A percentile compares a stretch with the other conserved stretches of the same genome.
These are phyloP conservation scores for Perithous albicinctus DNA, from an alignment of 2,888 invertebrate genomes.

Conservation along the genomic window DNA sequence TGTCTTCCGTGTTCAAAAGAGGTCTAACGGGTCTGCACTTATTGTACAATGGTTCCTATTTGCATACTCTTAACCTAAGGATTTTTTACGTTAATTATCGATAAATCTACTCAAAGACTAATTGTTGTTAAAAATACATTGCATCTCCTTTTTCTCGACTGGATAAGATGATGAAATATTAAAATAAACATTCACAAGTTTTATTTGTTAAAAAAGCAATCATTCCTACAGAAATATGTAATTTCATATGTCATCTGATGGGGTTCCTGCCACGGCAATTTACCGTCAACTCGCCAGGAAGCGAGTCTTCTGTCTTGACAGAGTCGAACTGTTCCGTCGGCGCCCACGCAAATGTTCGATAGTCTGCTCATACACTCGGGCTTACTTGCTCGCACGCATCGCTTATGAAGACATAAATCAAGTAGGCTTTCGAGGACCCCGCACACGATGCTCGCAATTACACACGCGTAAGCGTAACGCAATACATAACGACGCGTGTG, in stretches of 20 bases:
- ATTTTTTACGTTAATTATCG: too few species aligned
- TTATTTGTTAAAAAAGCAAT: background rate
- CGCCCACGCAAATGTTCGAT: slow-evolving; percentile 53
- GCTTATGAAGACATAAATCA: slow-evolving; percentile 84
- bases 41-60: background rate
- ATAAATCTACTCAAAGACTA: too few species aligned
- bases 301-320: slow-evolving; percentile 12
- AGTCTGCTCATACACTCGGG: slow-evolving; percentile 36
- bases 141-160: too few species aligned
- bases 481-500: slow-evolving; percentile 80
- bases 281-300: slow-evolving; percentile 21
- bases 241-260: background rate
- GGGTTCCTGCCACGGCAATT: background rate
- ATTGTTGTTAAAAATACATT: too few species aligned
- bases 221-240: background rate
- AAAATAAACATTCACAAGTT: too few species aligned
- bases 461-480: slow-evolving; percentile 81
- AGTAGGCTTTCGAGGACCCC: slow-evolving; percentile 79
- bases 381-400: slow-evolving; percentile 72
- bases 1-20: background rate
- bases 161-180: too few species aligned
- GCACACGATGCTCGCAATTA: slow-evolving; percentile 82
- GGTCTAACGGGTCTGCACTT: background rate
- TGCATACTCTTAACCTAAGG: background rate
- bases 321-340: slow-evolving; percentile 46